Conservation (phyloP, 2,797 vertebrate species). For the Valencia hispanica region DNA sequence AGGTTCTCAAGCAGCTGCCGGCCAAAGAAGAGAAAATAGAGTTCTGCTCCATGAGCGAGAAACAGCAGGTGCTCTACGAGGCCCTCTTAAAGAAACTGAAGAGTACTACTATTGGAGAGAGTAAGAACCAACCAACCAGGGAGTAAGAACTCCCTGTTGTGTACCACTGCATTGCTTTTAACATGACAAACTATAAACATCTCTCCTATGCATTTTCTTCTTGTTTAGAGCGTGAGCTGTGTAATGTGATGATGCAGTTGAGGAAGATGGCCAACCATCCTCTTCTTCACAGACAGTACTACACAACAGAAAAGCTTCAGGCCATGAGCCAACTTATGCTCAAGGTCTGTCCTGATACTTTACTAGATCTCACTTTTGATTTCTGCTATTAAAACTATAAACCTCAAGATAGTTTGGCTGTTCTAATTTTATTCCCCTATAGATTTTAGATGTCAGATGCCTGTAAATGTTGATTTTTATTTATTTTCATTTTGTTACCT, state of each 20-base stretch:
- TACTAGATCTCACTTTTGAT: background rate
- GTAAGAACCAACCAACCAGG: too few species aligned
- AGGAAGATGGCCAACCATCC: constrained; percentile 99
- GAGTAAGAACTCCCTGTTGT: background rate
- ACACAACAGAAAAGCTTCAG: constrained; percentile 89
- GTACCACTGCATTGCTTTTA: background rate
- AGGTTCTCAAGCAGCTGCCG: constrained; percentile 93
- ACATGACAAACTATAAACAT: background rate
- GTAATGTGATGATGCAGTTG: constrained; percentile 96
- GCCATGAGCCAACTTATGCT: constrained; percentile 95
- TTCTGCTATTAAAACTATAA: background rate
- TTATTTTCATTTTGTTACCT: background rate
- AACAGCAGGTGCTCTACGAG: constrained; percentile 88
- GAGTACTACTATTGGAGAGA: constrained; percentile 79
- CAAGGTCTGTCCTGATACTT: constrained; percentile 78
- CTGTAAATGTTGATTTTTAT: background rate
- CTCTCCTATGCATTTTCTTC: background rate
- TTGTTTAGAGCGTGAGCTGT: constrained; percentile 85
- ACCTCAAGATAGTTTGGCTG: background rate
- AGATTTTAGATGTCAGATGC: background rate
- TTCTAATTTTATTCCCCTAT: background rate
- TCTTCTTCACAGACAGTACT: constrained; percentile 93
- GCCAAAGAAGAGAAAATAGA: constrained; percentile 88
- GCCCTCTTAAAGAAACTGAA: constrained; percentile 87
- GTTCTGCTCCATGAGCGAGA: constrained; percentile 90